Percentiles rank a stretch among this genome's conserved stretches.
Evolutionary conservation across 92 coral and sea anemone genomes (phyloP).

Genomic region (Pocillopora grandis): DNA sequence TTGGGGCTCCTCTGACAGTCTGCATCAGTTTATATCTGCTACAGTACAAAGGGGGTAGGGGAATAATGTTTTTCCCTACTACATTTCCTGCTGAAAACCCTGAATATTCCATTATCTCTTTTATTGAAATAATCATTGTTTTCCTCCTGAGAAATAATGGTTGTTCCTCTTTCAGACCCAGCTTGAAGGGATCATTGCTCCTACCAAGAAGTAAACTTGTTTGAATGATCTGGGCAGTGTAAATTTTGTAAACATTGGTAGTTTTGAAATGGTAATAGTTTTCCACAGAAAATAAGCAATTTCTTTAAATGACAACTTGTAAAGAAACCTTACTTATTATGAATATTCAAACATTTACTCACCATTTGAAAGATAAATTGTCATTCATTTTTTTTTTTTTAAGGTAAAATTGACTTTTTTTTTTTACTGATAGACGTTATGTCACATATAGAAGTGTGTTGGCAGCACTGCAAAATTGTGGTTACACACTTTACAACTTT

Average conservation of each 20-base stretch:
- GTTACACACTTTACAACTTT: background rate
- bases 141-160: background rate
- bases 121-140: background rate
- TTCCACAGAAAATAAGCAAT: background rate
- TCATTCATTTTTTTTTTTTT: background rate
- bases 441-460: background rate
- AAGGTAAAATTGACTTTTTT: background rate
- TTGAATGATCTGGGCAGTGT: constrained; percentile 6
- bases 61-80: no score
- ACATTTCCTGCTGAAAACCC: no score
- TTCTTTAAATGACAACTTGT: background rate
- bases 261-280: background rate
- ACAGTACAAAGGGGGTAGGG: no score
- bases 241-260: constrained; percentile 24
- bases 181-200: constrained; percentile 98
- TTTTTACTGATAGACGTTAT: background rate
- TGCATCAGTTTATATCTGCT: no score
- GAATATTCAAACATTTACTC: background rate
- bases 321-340: background rate
- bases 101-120: background rate
- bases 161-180: constrained; percentile 78
- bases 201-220: constrained; percentile 82
- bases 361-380: background rate
- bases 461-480: background rate
- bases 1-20: no score